phyloP scores from a whole-genome alignment of 2,888 invertebrate species.

The Aromia moschata region DNA sequence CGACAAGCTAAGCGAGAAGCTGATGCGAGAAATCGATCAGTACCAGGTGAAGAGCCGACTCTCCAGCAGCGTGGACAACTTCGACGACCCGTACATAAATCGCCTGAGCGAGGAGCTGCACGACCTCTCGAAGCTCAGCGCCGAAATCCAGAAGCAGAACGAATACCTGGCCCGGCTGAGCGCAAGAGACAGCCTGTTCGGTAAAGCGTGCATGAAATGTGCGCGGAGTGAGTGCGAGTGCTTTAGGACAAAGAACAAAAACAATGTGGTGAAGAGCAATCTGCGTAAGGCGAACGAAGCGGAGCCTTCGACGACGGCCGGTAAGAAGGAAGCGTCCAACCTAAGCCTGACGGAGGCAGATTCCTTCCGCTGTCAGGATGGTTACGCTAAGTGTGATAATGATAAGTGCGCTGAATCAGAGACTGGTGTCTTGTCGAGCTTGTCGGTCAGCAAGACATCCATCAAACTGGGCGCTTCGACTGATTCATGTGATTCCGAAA shows the following conservation, averaged over 20 bases:
- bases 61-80: conserved; percentile 65
- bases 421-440: conserved; percentile 51
- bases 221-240: conserved; percentile 62
- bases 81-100: conserved; percentile 71
- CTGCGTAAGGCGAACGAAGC: conserved; percentile 36
- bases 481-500: conserved; percentile 60
- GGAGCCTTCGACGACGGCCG: conserved; percentile 30
- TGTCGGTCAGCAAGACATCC: conserved; percentile 41
- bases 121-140: conserved; percentile 68
- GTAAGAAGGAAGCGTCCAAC: conserved; percentile 33
- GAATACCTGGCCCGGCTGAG: conserved; percentile 68
- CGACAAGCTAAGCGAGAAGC: conserved; percentile 82
- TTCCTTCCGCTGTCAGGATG: conserved; percentile 36
- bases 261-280: conserved; percentile 62
- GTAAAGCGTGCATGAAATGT: conserved; percentile 61
- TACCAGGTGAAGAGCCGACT: conserved; percentile 64
- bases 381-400: conserved; percentile 35
- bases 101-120: conserved; percentile 69
- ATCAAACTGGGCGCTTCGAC: conserved; percentile 53
- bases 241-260: conserved; percentile 40
- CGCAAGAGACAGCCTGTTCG: conserved; percentile 61
- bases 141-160: conserved; percentile 69
- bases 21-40: conserved; percentile 79
- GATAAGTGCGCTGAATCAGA: conserved; percentile 25
- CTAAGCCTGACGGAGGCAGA: conserved; percentile 43